Percentiles rank a stretch among this genome's conserved stretches.
These are phyloP conservation scores for Blennius ocellaris DNA, from an alignment of 2,113 vertebrate genomes.

Conservation along the genomic window DNA sequence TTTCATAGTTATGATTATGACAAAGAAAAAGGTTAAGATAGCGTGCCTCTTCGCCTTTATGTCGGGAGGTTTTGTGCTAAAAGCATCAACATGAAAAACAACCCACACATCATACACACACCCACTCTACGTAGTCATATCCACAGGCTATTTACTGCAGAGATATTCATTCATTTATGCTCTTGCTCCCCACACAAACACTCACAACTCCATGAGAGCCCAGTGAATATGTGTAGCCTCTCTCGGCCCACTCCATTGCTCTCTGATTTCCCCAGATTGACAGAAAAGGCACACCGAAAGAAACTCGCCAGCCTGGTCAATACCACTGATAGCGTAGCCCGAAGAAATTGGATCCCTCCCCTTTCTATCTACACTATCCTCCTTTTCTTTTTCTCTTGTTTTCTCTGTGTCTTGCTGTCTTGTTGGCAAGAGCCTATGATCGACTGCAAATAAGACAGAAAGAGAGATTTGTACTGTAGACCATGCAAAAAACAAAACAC, in stretches of 20 bases:
- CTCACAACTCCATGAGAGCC: conserved; percentile 20
- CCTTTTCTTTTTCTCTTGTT: conserved; percentile 2
- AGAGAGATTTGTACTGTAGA: background rate
- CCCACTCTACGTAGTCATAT: conserved; percentile 56
- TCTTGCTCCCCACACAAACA: conserved; percentile 34
- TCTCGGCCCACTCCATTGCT: conserved; percentile 64
- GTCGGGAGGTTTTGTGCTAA: conserved; percentile 64
- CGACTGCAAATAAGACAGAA: conserved; percentile 21
- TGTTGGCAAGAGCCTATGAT: conserved; percentile 11
- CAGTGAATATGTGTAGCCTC: conserved; percentile 34
- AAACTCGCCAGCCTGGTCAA: conserved; percentile 72
- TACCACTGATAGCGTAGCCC: conserved; percentile 70
- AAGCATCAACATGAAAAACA: conserved; percentile 73
- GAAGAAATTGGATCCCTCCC: conserved; percentile 73
- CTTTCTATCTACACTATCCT: background rate
- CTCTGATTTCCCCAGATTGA: conserved; percentile 82
- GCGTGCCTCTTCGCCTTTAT: conserved; percentile 50
- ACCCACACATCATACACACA: conserved; percentile 66
- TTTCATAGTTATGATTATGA: conserved; percentile 59
- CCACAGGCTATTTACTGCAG: conserved; percentile 73
- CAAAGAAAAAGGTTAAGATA: conserved; percentile 54
- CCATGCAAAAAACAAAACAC: no score
- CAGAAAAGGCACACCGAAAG: conserved; percentile 75
- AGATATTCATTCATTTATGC: conserved; percentile 70
- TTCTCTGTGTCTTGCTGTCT: conserved; percentile 25